These are phyloP conservation scores for Leucozona laternaria DNA, from an alignment of 2,888 invertebrate species.

Conservation along the genomic window DNA sequence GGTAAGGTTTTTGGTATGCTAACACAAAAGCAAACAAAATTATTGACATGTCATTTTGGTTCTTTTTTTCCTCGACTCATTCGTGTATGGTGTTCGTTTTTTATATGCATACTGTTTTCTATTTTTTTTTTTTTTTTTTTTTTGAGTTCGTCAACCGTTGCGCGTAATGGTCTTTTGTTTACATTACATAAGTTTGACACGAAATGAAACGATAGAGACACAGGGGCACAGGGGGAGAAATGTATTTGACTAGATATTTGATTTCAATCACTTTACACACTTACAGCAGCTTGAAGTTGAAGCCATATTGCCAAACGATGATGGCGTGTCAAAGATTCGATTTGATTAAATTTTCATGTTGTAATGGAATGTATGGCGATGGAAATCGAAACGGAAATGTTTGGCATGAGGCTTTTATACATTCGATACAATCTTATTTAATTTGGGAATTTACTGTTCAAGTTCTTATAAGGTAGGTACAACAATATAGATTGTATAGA, in stretches of 20 bases:
- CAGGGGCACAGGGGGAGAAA: slow-evolving; percentile 3
- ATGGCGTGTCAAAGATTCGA: slow-evolving; percentile 29
- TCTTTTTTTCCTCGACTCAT: slow-evolving; percentile 1
- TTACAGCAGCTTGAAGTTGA: slow-evolving; percentile 47
- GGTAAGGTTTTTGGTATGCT: not conserved
- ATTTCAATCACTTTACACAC: slow-evolving; percentile 39
- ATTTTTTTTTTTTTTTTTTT: slow-evolving; percentile 4
- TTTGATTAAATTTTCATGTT: slow-evolving; percentile 33
- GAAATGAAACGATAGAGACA: not conserved
- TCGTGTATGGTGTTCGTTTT: slow-evolving; percentile 1
- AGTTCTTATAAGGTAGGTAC: not conserved
- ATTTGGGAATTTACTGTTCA: not conserved
- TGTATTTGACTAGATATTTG: slow-evolving; percentile 47
- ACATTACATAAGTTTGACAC: slow-evolving; percentile 56
- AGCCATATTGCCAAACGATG: slow-evolving; percentile 38
- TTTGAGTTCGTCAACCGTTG: slow-evolving; percentile 32
- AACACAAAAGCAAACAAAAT: slow-evolving; percentile 40
- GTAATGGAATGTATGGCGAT: slow-evolving; percentile 28
- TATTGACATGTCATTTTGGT: slow-evolving; percentile 26
- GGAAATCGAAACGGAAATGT: not conserved
- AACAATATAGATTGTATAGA: not conserved
- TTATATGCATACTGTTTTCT: not conserved
- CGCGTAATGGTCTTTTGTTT: slow-evolving; percentile 59
- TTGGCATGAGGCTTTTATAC: not conserved
- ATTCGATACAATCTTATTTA: slow-evolving; percentile 14